These are phyloP conservation scores for Hybognathus amarus DNA, from an alignment of 2,797 vertebrate genomes.

Conservation along the genomic window DNA sequence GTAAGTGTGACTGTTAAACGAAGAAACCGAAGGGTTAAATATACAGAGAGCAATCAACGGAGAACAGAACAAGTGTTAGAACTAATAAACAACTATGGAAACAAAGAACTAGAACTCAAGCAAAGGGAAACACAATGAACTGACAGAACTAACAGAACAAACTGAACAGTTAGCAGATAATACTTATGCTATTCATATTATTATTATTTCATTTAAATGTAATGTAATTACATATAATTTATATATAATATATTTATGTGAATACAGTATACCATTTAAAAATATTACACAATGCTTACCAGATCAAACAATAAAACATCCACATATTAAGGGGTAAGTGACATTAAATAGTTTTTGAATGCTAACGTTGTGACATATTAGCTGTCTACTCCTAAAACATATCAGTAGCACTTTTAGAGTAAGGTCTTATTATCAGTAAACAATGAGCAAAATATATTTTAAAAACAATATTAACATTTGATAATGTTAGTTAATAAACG, in stretches of 20 bases:
- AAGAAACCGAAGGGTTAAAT: too few relatives aligned
- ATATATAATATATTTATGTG: not conserved
- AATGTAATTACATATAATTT: not conserved
- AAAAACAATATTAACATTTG: not conserved
- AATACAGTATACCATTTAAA: not conserved
- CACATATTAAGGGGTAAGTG: not conserved
- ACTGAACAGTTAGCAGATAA: not conserved
- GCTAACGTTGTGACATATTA: not conserved
- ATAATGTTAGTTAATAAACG: not conserved
- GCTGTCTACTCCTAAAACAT: not conserved
- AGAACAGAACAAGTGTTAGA: not conserved
- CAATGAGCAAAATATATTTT: not conserved
- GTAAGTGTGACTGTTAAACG: too few relatives aligned
- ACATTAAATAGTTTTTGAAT: not conserved
- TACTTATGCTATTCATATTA: not conserved
- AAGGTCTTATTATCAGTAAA: not conserved
- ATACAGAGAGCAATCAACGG: not conserved
- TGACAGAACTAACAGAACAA: not conserved
- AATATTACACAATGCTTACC: not conserved
- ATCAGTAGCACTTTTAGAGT: not conserved
- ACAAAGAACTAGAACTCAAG: not conserved
- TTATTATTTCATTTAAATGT: not conserved
- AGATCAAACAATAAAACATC: not conserved
- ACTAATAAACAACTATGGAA: not conserved
- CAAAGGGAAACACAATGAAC: not conserved